Conservation (phyloP, 2,797 vertebrate species). For the Graptemys geographica region DNA sequence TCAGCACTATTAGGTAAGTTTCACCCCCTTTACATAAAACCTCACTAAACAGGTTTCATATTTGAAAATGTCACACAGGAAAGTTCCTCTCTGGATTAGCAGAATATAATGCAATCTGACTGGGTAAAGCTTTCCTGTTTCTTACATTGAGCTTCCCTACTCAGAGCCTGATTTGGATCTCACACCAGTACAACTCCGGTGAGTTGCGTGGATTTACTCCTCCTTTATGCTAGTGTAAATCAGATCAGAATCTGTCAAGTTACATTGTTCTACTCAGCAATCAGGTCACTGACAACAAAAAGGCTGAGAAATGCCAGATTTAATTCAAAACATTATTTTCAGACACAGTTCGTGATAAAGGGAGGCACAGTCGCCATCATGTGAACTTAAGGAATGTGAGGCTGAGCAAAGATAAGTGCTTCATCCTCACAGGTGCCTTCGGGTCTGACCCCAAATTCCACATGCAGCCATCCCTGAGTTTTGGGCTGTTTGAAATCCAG, state of each 20-base stretch:
- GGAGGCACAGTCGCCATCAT: not conserved
- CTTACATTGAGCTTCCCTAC: accelerated
- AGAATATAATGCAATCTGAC: accelerated
- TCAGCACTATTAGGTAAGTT: accelerated
- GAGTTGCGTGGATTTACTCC: not conserved
- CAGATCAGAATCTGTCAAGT: not conserved
- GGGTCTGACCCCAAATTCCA: not conserved
- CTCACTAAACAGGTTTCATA: not conserved
- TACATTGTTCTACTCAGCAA: no score
- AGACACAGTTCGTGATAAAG: not conserved
- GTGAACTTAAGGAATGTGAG: not conserved
- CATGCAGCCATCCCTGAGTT: not conserved
- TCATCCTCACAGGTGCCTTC: not conserved
- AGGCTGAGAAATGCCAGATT: no score
- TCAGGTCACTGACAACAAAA: not conserved
- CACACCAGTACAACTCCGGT: not conserved
- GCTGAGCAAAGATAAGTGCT: not conserved
- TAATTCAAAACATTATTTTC: not conserved
- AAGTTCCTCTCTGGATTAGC: not conserved
- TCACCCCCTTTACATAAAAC: not conserved
- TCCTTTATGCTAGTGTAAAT: not conserved
- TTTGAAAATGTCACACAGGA: not conserved
- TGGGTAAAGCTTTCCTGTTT: not conserved
- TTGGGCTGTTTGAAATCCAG: not conserved
- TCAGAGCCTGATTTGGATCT: not conserved